Base-by-base conservation (phyloP, 2,113 vertebrate species). In the Poecile atricapillus region DNA sequence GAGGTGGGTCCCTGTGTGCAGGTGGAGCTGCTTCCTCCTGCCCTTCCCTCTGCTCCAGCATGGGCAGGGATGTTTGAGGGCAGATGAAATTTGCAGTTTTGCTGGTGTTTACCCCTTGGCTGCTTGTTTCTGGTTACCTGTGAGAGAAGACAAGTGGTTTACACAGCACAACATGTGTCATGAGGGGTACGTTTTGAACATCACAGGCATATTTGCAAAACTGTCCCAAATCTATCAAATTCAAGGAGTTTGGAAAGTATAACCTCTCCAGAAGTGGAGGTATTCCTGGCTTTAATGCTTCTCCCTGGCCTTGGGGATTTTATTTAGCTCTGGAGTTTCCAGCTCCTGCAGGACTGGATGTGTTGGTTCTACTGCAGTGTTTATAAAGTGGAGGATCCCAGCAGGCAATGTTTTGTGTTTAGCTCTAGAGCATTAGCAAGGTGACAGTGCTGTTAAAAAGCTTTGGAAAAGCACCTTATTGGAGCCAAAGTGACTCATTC, bases 401-500 rank as follows among this genome's bases (percentile, higher is more conserved):
- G 69, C 69, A 91, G 81, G 23, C 37, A 33, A 9, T 6, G 13
- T 49, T 81, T 82, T 67, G 44, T 74, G 14, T 87, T 78, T 8
- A 63, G 43, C 71, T 87, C 68, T 20, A 13, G 56, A 82, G 75
- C 39, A 14, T 67, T n/a, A 94, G 62, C 77, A 64, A 62, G 75
- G 82, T 20, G 5, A 39, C 84, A 56, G 58, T 11, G 16, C 87
- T 76, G 58, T 82, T 90, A 28, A 74, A 46, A 75, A 64, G 60
- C 68, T 89, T 89, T 3, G 5, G 91, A 83, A 77, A 87, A 93
- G 87, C 75, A 73, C 55, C 25, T 73, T 27, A 3, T 16, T 27
- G 35, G 65, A 94, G 82, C 87, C 87, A 79, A 50, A 80, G 82
- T 95, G 95, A 95, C 67, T 95, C 87, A 90, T 46, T 89, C 39